Evolutionary conservation across 2,797 vertebrate genomes (phyloP).

Genomic region (Chloroceryle inda): DNA sequence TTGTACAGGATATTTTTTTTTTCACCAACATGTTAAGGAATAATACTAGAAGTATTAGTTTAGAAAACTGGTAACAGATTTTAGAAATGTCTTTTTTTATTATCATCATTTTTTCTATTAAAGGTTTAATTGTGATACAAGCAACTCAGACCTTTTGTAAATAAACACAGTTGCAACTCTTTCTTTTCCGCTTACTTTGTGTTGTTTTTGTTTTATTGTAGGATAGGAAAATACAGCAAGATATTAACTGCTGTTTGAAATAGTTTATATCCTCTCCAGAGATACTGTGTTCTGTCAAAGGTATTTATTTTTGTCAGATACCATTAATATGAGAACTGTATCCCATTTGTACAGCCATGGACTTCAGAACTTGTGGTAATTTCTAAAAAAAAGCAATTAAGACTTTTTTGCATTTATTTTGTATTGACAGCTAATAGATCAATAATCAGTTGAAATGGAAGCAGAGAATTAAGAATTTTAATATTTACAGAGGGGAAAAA

Average conservation of each 20-base stretch:
- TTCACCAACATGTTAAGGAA: fast-evolving
- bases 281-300: neutral
- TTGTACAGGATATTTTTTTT: neutral
- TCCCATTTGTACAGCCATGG: neutral
- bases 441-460: neutral
- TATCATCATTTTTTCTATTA: neutral
- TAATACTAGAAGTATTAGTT: neutral
- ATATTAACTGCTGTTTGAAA: neutral
- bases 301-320: neutral
- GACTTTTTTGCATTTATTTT: neutral
- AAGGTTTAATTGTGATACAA: neutral
- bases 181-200: neutral
- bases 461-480: neutral
- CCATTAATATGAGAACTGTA: neutral
- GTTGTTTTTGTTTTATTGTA: neutral
- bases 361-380: neutral
- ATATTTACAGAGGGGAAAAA: neutral
- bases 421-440: neutral
- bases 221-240: neutral
- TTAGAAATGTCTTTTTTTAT: neutral
- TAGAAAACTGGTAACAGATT: neutral
- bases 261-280: neutral
- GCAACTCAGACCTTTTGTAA: neutral
- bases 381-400: neutral
- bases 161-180: neutral